Evolutionary conservation across 2,888 invertebrate species (phyloP), one percentile per base, ranked within the genome.

Genomic region (Poecilobothrus nobilitatus): DNA sequence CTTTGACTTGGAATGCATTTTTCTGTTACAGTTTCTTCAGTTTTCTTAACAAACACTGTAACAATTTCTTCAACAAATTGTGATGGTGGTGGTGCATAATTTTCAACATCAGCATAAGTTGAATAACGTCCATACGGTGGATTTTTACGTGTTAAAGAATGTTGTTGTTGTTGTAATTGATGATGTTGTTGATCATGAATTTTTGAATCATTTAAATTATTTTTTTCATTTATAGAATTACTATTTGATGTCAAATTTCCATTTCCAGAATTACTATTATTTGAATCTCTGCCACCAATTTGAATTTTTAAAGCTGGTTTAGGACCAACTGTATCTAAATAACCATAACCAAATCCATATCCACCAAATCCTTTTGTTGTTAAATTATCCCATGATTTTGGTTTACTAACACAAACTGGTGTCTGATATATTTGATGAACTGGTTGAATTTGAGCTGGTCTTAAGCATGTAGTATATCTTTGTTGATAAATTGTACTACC

Each of bases 301-400:
- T 84, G 70, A 77, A 84, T 74, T 82, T 86, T 77, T 6, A 79
- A 76, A 9, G 78, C 76, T 9, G 80, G 81, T 69, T 80, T 82
- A 18, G 80, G 76, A 1, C 84, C 82, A 27, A 81, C 84, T 0
- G 90, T 89, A 75, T 92, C 92, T 68, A 91, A 81, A 75, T 92
- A 93, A 9, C 92, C 93, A 76, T 92, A 94, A 1, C 93, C 93
- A 75, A 92, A 93, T 4, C 92, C 92, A 73, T 94, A 93, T 0
- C 92, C 93, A 0, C 92, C 92, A 73, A 91, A 89, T 0, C 91
- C 90, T 82, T 92, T 93, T 2, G 92, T 92, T 0, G 93, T 90
- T 68, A 94, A 82, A 80, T 94, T 94, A 78, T 94, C 94, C 93
- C 94, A 94, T 0, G 93, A 94, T 78, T 94, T 94, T 0, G 94